phyloP scores from a whole-genome alignment of 2,113 vertebrate genomes.

The Syngnathus floridae region DNA sequence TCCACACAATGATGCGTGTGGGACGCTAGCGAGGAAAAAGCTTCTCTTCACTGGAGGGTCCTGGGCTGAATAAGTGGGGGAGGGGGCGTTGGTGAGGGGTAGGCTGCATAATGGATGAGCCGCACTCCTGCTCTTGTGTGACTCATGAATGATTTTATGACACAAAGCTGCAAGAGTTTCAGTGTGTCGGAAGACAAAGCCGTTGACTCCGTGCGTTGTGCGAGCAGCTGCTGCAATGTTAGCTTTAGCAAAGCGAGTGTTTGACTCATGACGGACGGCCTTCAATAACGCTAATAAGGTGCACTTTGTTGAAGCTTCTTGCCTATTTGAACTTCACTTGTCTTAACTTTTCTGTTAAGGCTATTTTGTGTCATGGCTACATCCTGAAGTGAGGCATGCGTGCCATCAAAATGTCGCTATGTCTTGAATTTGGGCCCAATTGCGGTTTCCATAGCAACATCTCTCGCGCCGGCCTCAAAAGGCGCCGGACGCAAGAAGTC shows the following conservation, averaged over 20 bases:
- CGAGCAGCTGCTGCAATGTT: slow-evolving; percentile 2
- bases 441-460: neutral
- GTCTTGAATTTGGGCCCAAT: neutral
- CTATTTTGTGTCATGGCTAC: neutral
- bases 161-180: slow-evolving; percentile 9
- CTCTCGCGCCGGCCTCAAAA: neutral
- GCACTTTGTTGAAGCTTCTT: neutral
- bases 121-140: slow-evolving; percentile 19
- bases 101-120: slow-evolving; percentile 28
- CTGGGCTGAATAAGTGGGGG: slow-evolving; percentile 26
- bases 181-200: neutral
- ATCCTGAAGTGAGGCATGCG: neutral
- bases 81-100: slow-evolving; percentile 10
- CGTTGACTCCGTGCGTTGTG: neutral
- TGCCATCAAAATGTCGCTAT: neutral
- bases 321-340: neutral
- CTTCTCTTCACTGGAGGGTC: slow-evolving; percentile 20
- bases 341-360: neutral
- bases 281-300: neutral
- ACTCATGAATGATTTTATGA: slow-evolving; percentile 46
- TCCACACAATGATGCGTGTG: slow-evolving; percentile 55
- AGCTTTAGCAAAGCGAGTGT: neutral
- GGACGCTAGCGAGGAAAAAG: slow-evolving; percentile 50
- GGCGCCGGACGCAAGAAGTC: neutral
- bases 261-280: neutral